Base-by-base conservation (phyloP, 1,140 invertebrate species). In the Drosophila pseudoobscura region DNA sequence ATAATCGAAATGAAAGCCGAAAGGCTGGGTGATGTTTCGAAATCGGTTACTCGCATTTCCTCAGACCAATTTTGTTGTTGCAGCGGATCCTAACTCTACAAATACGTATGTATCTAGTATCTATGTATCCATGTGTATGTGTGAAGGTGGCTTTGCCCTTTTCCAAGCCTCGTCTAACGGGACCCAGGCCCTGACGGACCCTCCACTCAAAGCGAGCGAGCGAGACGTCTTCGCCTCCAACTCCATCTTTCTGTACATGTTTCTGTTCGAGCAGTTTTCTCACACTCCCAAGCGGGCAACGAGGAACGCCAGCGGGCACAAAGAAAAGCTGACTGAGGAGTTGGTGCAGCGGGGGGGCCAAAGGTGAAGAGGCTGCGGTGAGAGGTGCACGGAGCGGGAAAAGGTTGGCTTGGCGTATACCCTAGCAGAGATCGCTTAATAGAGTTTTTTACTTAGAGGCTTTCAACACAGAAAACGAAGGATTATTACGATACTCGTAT, bases 241-340 rank as follows among this genome's bases (percentile, higher is more conserved):
- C 39, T 44, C 24, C 15, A 17, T 24, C 26, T 57, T 39, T 22
- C 44, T n/a, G 24, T 65, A 61, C 59, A 44, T 31, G 13, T 39
- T 39, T 13, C 35, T 75, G 63, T 20, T 57, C 43, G 59, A 57
- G 64, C 71, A 60, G 66, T 87, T 87, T 87, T 85, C 80, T 87
- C 82, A 85, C 80, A 85, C 82, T 87, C 31, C 45, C 50, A 52
- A 47, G 51, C 51, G 51, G 15, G 29, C 20, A 47, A 35, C 53
- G 60, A 65, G 53, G 60, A 75, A 74, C 60, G 60, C 71, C 69
- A 57, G 35, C 59, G 69, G 71, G 46, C 39, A 43, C 24, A 64
- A 52, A 65, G 74, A 80, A 75, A 80, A 73, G 63, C 73, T 79
- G 52, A 85, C 63, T 45, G 51, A 17, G 11, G 15, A 54, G 22